Evolutionary conservation across 2,888 invertebrate species (phyloP).

Genomic region (Strigamia crassipes): DNA sequence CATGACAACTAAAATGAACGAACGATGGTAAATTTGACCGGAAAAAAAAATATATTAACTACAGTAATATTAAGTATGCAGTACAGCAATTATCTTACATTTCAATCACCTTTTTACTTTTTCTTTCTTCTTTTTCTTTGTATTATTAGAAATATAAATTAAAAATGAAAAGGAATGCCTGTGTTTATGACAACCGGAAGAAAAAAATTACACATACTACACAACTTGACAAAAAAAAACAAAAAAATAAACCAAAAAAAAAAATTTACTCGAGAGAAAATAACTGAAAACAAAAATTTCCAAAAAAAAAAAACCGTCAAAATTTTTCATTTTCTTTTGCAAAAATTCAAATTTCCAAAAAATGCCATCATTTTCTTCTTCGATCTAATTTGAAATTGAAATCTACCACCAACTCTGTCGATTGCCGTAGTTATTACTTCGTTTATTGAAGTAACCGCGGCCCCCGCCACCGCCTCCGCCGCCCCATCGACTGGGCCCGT

Average conservation of each 20-base stretch:
- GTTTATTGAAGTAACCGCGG: neutral
- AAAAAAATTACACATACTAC: neutral
- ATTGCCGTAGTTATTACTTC: conserved; percentile 49
- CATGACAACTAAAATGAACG: neutral
- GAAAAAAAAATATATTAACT: neutral
- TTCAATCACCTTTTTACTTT: neutral
- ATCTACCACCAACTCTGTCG: conserved; percentile 57
- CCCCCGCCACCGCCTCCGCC: conserved; percentile 57
- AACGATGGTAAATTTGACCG: neutral
- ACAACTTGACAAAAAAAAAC: neutral
- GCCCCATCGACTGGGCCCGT: neutral
- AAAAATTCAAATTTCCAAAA: neutral
- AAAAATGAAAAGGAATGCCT: neutral
- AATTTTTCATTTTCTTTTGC: too few relatives aligned
- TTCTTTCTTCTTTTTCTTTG: too few relatives aligned
- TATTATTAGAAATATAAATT: neutral
- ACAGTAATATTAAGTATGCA: neutral
- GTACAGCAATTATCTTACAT: neutral
- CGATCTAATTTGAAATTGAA: neutral
- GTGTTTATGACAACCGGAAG: neutral
- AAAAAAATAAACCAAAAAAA: neutral
- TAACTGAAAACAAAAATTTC: neutral
- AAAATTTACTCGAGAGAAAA: neutral
- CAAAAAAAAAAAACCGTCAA: too few relatives aligned
- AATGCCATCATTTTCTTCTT: neutral